Conservation (phyloP, 2,113 vertebrate genomes). For the Poicephalus gulielmi region DNA sequence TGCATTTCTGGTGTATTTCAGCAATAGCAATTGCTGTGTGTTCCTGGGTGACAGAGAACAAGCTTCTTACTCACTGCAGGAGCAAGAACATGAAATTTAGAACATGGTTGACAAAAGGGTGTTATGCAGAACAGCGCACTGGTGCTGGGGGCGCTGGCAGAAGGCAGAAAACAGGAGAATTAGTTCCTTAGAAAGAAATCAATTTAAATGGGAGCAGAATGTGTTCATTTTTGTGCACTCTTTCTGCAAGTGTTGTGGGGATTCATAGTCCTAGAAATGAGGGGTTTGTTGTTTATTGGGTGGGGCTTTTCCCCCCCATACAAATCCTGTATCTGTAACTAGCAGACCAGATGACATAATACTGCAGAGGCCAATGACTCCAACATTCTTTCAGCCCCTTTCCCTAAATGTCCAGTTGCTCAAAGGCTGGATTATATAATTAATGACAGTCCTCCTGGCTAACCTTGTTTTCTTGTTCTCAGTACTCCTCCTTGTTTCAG, state of each 20-base stretch:
- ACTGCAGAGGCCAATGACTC: background rate
- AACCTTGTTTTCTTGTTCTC: slow-evolving; percentile 58
- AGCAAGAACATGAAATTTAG: background rate
- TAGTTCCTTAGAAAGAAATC: background rate
- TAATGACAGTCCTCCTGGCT: slow-evolving; percentile 28
- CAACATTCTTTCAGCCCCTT: background rate
- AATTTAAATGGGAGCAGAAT: background rate
- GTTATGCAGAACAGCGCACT: background rate
- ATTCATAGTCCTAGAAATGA: background rate
- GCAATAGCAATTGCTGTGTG: background rate
- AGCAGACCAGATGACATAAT: slow-evolving; percentile 22
- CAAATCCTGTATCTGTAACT: background rate
- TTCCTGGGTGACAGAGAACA: background rate
- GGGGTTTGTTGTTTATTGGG: background rate
- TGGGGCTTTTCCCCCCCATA: background rate
- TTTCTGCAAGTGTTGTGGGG: background rate
- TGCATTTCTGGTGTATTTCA: background rate
- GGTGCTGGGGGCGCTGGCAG: background rate
- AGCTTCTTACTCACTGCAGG: background rate
- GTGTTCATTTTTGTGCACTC: background rate
- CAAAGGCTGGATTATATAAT: slow-evolving; percentile 54
- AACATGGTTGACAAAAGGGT: background rate
- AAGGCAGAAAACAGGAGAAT: background rate
- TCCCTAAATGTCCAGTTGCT: slow-evolving; percentile 21
- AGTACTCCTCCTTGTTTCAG: slow-evolving; percentile 57